These are phyloP conservation scores for Carassius auratus DNA, from an alignment of 2,113 vertebrate species.

Conservation along the genomic window DNA sequence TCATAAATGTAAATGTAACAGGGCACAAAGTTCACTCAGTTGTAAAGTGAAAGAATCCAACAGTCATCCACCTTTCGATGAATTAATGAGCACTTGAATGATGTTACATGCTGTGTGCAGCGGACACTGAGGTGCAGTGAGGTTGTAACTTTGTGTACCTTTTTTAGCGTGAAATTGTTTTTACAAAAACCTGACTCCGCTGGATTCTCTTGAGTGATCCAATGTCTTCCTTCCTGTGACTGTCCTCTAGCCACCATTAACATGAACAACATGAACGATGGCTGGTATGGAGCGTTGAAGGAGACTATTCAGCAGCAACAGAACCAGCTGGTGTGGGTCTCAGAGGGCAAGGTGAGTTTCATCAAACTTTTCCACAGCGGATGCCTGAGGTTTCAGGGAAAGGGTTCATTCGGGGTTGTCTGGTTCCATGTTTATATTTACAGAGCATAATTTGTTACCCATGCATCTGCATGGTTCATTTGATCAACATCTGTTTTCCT, in stretches of 20 bases:
- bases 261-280: slow-evolving; percentile 97
- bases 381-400: neutral
- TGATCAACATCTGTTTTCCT: neutral
- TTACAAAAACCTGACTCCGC: neutral
- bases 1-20: slow-evolving; percentile 28
- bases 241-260: slow-evolving; percentile 89
- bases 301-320: slow-evolving; percentile 95
- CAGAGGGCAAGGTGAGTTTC: slow-evolving; percentile 93
- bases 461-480: neutral
- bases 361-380: neutral
- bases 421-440: neutral
- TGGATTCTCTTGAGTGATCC: neutral
- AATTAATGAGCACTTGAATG: neutral
- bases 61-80: neutral
- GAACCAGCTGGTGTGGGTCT: slow-evolving; percentile 98
- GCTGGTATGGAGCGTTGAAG: slow-evolving; percentile 96
- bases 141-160: no score
- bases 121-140: neutral
- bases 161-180: neutral
- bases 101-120: neutral
- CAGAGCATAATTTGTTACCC: neutral
- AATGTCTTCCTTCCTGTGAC: neutral
- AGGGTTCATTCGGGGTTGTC: neutral
- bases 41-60: slow-evolving; percentile 4
- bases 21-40: neutral